Percentiles rank a stretch among this genome's conserved stretches.
phyloP scores from a whole-genome alignment of 2,888 invertebrate species.

The Allolobophora icterica region DNA sequence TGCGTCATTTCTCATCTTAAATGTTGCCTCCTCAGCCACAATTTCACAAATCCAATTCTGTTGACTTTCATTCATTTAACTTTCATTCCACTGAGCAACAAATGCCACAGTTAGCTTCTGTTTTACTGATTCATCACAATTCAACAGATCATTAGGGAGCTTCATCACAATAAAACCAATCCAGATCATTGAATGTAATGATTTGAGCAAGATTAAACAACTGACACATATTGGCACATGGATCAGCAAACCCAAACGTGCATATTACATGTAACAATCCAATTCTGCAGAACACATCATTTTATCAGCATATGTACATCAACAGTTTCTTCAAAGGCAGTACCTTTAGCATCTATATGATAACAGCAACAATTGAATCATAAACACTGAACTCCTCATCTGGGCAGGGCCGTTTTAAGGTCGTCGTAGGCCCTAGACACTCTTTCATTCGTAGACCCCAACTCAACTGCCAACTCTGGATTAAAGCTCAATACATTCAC shows the following conservation, averaged over 20 bases:
- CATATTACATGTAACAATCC: background rate
- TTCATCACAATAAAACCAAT: background rate
- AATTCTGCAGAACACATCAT: background rate
- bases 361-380: background rate
- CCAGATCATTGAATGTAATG: background rate
- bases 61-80: background rate
- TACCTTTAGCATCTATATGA: background rate
- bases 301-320: background rate
- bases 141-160: no score
- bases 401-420: no score
- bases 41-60: no score
- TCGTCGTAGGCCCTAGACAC: no score
- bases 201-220: background rate
- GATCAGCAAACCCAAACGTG: background rate
- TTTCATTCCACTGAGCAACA: background rate
- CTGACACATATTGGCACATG: background rate
- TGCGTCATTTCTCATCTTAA: no score
- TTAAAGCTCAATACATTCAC: no score
- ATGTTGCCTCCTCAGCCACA: no score
- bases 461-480: no score
- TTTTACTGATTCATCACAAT: background rate
- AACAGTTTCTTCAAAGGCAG: background rate
- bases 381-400: background rate
- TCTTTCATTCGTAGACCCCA: no score
- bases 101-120: background rate